Evolutionary conservation across 2,888 invertebrate genomes (phyloP), one percentile per base, ranked within the genome.

Genomic region (Conus canariensis): DNA sequence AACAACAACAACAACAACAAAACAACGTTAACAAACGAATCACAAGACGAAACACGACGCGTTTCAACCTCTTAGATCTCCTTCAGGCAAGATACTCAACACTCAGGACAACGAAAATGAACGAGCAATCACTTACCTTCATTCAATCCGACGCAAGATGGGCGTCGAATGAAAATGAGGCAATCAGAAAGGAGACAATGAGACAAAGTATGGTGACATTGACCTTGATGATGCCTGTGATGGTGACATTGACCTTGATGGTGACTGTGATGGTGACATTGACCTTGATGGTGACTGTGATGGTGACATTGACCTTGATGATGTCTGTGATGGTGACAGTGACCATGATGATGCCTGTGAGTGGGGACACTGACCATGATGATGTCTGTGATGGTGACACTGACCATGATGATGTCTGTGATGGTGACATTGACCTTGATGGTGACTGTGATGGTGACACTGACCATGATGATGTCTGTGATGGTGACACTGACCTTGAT

Each of bases 291-390:
- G 45, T 83, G 83, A 83, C 25, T n/a, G 25, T 6, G 83, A 45
- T n/a, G n/a, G n/a, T n/a, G n/a, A n/a, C n/a, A n/a, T n/a, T n/a
- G n/a, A 22, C 19, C 16, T 1, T 70, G 70, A 70, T 70, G 70
- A 22, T 70, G 70, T 5, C 16, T 9, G 67, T 9, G 67, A 9
- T 70, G 12, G 16, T 64, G 64, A 64, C 16, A 7, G 5, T 5
- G 64, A 64, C 16, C 12, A 74, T 74, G n/a, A 74, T n/a, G 74
- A 74, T n/a, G n/a, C 5, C 74, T 6, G 19, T 22, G 70, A 70
- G n/a, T 83, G 83, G 45, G 56, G 83, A 83, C 25, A 25, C 30
- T 83, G 83, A 45, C 45, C 45, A 83, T 83, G 83, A 83, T 83
- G 83, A 12, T 83, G 83, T 16, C 25, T n/a, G 25, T 6, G 83